A percentile compares a stretch with the other conserved stretches of the same genome.
Conservation (phyloP, 1,140 invertebrate genomes). For the Apolygus lucorum region DNA sequence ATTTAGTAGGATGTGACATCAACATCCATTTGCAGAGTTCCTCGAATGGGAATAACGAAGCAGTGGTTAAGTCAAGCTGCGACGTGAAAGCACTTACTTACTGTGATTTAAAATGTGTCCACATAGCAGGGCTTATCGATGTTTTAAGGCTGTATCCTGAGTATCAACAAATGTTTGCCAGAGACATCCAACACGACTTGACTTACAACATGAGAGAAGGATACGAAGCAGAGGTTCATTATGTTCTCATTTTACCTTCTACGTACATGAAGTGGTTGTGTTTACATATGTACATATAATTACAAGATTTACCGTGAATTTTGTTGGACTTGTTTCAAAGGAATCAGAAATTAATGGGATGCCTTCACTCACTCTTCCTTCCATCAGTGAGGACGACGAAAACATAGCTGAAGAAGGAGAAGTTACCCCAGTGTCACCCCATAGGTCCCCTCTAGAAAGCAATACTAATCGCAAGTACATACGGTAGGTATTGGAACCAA, state of each 20-base stretch:
- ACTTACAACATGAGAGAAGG: conserved; percentile 92
- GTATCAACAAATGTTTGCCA: conserved; percentile 84
- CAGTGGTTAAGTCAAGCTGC: conserved; percentile 83
- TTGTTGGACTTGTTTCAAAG: no score
- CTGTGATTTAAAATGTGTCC: conserved; percentile 90
- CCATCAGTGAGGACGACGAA: conserved; percentile 87
- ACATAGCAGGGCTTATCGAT: conserved; percentile 82
- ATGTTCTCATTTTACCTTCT: no score
- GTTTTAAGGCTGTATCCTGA: conserved; percentile 85
- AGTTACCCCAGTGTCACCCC: conserved; percentile 39
- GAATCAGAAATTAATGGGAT: conserved; percentile 72
- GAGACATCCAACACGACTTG: conserved; percentile 90
- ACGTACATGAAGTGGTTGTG: no score
- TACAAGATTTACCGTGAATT: no score
- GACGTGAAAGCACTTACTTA: conserved; percentile 91
- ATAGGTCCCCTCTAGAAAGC: conserved; percentile 43
- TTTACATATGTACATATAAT: no score
- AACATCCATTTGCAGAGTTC: conserved; percentile 58
- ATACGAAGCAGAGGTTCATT: conserved; percentile 77
- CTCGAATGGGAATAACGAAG: conserved; percentile 49
- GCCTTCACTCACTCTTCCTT: conserved; percentile 71
- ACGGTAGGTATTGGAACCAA: neutral
- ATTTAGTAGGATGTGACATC: conserved; percentile 91
- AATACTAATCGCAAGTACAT: conserved; percentile 52
- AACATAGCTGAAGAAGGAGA: conserved; percentile 66